Percentiles rank a stretch among this genome's conserved stretches.
Evolutionary conservation across 2,888 invertebrate species (phyloP).

Genomic region (Hoplodrina ambigua): DNA sequence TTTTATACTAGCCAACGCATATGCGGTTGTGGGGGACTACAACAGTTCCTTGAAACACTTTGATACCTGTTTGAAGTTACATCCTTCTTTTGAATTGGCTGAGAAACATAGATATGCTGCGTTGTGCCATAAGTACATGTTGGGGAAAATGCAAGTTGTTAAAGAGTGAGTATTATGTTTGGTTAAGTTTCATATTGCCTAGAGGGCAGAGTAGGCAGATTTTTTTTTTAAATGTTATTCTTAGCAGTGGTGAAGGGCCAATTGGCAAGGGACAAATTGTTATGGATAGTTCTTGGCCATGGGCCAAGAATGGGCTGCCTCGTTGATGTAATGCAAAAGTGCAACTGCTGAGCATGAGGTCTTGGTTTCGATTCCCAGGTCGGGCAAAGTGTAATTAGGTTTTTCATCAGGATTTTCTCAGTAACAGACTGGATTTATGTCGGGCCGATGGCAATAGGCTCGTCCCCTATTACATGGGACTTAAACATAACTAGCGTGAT

Average conservation of each 20-base stretch:
- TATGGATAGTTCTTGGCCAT: too few species aligned
- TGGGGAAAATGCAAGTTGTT: constrained; percentile 91
- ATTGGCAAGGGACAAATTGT: too few species aligned
- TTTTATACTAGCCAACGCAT: constrained; percentile 93
- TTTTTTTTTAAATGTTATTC: neutral
- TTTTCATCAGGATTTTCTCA: too few species aligned
- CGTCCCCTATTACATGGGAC: too few species aligned
- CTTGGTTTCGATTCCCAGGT: too few species aligned
- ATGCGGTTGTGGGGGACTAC: constrained; percentile 93
- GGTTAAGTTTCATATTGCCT: neutral
- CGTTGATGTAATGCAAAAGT: too few species aligned
- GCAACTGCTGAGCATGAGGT: too few species aligned
- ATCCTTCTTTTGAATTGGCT: constrained; percentile 91
- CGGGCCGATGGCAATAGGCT: too few species aligned
- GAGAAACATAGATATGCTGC: constrained; percentile 91
- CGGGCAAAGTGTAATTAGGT: too few species aligned
- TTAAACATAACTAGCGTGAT: too few species aligned
- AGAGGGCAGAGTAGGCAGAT: neutral
- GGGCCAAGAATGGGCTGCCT: too few species aligned
- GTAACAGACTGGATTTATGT: too few species aligned
- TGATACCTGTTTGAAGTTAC: constrained; percentile 92
- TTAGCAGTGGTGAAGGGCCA: neutral
- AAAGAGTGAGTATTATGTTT: constrained; percentile 90
- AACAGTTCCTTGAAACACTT: constrained; percentile 91
- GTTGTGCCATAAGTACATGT: constrained; percentile 92